Evolutionary conservation across 2,888 invertebrate species (phyloP).

Genomic region (Brassicogethes aeneus): DNA sequence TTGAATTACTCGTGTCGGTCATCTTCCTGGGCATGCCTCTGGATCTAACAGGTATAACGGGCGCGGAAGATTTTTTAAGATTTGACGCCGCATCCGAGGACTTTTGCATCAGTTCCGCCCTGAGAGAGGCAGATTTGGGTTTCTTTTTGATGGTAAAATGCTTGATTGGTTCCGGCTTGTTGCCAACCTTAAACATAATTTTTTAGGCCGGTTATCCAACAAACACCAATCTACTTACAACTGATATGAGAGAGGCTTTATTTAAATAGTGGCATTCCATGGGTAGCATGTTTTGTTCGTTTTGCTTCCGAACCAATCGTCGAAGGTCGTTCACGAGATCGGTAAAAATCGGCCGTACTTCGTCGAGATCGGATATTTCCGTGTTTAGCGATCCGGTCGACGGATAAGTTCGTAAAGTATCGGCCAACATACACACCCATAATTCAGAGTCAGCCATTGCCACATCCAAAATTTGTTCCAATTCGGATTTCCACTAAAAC

Average conservation of each 20-base stretch:
- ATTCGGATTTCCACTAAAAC: constrained; percentile 79
- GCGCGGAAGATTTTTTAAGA: constrained; percentile 78
- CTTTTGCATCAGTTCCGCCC: constrained; percentile 85
- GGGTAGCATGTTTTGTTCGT: constrained; percentile 80
- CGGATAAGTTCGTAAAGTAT: constrained; percentile 90
- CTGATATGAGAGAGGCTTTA: constrained; percentile 81
- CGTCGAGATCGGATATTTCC: constrained; percentile 80
- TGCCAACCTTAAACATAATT: constrained; percentile 52
- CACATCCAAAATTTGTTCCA: constrained; percentile 91
- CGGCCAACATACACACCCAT: constrained; percentile 96
- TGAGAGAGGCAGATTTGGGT: constrained; percentile 85
- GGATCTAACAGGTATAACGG: constrained; percentile 80
- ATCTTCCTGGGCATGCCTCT: constrained; percentile 90
- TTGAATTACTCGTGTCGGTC: constrained; percentile 78
- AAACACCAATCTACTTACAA: constrained; percentile 47
- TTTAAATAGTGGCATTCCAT: constrained; percentile 95
- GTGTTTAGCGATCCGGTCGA: constrained; percentile 82
- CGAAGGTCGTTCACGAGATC: constrained; percentile 81
- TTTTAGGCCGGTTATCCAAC: constrained; percentile 1
- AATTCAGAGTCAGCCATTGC: constrained; percentile 89
- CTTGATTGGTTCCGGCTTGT: constrained; percentile 75
- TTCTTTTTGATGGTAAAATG: constrained; percentile 91
- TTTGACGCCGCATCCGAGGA: constrained; percentile 84
- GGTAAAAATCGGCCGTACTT: constrained; percentile 81
- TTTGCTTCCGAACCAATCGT: constrained; percentile 73